A percentile compares a stretch with the other conserved stretches of the same genome.
These are phyloP conservation scores for Semnornis frantzii DNA, from an alignment of 2,113 vertebrate species.

Conservation along the genomic window DNA sequence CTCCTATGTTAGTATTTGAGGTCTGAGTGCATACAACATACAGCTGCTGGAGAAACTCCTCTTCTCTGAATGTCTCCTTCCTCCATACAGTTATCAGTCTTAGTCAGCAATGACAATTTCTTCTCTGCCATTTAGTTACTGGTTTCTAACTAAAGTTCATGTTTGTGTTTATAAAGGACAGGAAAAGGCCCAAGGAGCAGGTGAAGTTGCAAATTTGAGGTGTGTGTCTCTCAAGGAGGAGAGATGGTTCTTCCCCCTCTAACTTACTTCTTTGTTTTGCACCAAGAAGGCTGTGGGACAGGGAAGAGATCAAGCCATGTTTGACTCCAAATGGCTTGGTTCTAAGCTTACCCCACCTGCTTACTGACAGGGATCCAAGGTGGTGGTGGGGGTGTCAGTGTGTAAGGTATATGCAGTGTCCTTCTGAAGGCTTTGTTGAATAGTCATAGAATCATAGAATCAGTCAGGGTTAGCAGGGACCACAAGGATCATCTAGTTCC, in stretches of 20 bases:
- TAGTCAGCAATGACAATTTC: not conserved
- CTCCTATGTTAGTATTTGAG: not conserved
- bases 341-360: not conserved
- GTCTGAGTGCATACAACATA: not conserved
- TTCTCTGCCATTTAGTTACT: not conserved
- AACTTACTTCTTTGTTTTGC: not conserved
- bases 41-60: not conserved
- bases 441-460: not conserved
- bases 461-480: too few relatives aligned
- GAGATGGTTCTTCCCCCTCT: not conserved
- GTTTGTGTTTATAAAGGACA: not conserved
- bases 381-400: not conserved
- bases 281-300: not conserved
- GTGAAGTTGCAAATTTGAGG: not conserved
- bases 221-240: not conserved
- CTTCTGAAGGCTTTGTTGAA: not conserved
- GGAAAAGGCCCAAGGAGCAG: not conserved
- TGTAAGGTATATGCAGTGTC: not conserved
- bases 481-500: too few relatives aligned
- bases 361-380: not conserved
- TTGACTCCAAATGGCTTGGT: not conserved
- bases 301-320: not conserved
- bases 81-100: not conserved
- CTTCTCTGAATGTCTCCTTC: not conserved
- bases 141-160: not conserved